Base-by-base conservation (phyloP, 2,797 vertebrate genomes). In the Urosaurus nigricauda region DNA sequence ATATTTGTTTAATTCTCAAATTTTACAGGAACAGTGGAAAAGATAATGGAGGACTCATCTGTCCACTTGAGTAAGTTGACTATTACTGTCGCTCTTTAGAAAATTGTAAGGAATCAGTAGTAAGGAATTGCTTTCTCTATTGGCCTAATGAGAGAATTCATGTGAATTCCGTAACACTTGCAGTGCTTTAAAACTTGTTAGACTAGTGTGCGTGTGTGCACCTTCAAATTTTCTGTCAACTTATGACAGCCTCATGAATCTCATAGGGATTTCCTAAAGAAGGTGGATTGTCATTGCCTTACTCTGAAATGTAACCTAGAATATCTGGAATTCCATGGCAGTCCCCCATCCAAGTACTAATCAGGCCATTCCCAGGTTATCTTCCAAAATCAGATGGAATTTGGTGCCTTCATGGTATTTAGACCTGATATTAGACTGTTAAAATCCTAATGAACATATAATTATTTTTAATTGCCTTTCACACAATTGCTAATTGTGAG, bases 61-160 rank as follows among this genome's bases (percentile, higher is more conserved):
- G 95, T 94, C 95, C 95, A 63, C 96, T 97, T 89, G 96, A 96
- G 97, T 97, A 94, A 97, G 97, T 97, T 51, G 78, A 75, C 1
- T 83, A 1, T 79, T 21, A 90, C 29, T 94, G 5, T 43, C 24
- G 51, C 7, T 29, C 47, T 83, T 65, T 65, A 16, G 13, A 40
- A 47, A 35, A 6, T 68, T 24, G 19, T 70, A 37, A 65, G 3
- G 73, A 58, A n/a, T 43, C 21, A 40, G 16, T 89, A 11, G 65
- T 68, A 68, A 68, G 14, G 2, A 37, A 40, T 32, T 73, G 17
- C 1, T 47, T 88, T 70, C 35, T 88, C 5, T 53, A 16, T 80
- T 51, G 2, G 12, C 40, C 32, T 63, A 73, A 1, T 78, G 19
- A 7, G 19, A 53, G 47, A 68, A 73, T 13, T 29, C 13, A 68